These are phyloP conservation scores for Columbina picui DNA, from an alignment of 2,113 vertebrate genomes.

Conservation along the genomic window DNA sequence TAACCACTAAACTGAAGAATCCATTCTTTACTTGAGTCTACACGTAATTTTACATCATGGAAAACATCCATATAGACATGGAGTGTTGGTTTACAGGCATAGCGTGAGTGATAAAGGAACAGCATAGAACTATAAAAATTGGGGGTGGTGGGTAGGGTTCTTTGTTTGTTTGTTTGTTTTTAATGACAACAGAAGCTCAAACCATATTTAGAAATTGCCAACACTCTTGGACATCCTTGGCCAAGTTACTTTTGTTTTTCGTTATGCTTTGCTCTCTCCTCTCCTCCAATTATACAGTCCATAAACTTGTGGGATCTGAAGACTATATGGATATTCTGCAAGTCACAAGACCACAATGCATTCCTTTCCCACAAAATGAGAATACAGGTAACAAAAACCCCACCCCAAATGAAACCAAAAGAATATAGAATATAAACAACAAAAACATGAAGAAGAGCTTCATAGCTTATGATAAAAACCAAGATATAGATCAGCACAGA, in stretches of 20 bases:
- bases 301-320: background rate
- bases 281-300: background rate
- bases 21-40: background rate
- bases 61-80: background rate
- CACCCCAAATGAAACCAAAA: background rate
- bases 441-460: background rate
- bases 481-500: background rate
- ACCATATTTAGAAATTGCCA: background rate
- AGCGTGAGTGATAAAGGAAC: background rate
- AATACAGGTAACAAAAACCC: background rate
- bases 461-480: background rate
- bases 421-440: background rate
- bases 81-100: background rate
- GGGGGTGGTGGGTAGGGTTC: accelerated
- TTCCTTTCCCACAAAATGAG: background rate
- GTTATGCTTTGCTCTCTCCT: background rate
- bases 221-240: background rate
- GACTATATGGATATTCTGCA: background rate
- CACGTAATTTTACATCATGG: background rate
- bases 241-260: background rate
- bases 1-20: background rate
- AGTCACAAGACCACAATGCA: background rate
- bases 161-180: background rate
- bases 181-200: background rate
- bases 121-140: background rate